Evolutionary conservation across 2,797 vertebrate species (phyloP).

Genomic region (Poliocrania exsul): DNA sequence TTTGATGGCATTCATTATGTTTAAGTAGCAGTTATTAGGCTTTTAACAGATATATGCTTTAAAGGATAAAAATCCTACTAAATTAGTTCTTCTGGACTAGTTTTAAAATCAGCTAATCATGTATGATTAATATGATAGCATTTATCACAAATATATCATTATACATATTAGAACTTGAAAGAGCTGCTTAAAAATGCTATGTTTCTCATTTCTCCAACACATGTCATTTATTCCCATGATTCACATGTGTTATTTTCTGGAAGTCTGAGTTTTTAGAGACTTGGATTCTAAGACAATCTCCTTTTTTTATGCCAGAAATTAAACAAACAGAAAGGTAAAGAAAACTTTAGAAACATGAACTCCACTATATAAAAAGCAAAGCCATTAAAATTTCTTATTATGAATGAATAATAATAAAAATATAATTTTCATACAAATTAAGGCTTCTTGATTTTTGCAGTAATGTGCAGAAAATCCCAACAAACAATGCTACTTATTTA

Average conservation of each 20-base stretch:
- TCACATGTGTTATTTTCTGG: constrained; percentile 17
- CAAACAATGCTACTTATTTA: not conserved
- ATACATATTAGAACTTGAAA: not conserved
- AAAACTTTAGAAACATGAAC: not conserved
- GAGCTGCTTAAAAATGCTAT: not conserved
- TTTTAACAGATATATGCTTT: not conserved
- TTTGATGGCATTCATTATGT: not conserved
- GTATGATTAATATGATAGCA: constrained; percentile 23
- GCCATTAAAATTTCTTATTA: not conserved
- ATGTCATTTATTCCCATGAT: constrained; percentile 10
- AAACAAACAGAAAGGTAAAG: not conserved
- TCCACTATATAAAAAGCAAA: not conserved
- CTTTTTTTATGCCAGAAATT: not conserved
- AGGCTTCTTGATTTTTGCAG: not conserved
- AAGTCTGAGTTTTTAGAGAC: not conserved
- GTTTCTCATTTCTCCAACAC: not conserved
- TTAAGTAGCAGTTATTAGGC: constrained; percentile 26
- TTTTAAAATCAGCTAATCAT: constrained; percentile 31
- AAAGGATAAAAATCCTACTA: not conserved
- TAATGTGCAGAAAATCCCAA: fast-evolving
- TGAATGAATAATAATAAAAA: not conserved
- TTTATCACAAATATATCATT: constrained; percentile 26
- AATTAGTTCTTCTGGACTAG: not conserved
- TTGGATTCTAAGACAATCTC: not conserved
- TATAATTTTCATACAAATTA: not conserved